These are phyloP conservation scores for Pagrus major DNA, from an alignment of 2,113 vertebrate species.

Conservation along the genomic window DNA sequence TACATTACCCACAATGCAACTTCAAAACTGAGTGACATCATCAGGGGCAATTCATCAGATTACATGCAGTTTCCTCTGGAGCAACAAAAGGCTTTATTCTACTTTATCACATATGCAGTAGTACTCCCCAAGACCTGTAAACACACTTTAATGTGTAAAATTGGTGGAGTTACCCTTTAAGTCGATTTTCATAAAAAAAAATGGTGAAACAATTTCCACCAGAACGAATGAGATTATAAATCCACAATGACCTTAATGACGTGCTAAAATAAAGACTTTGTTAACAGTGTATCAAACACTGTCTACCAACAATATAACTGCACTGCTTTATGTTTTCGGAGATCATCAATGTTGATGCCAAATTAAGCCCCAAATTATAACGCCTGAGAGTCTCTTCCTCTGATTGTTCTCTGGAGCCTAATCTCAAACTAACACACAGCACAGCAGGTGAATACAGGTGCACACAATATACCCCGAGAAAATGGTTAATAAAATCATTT, in stretches of 20 bases:
- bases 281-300: background rate
- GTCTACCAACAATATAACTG: background rate
- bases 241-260: background rate
- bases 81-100: too few species aligned
- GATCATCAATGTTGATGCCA: background rate
- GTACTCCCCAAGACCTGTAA: too few species aligned
- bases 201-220: background rate
- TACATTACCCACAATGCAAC: too few species aligned
- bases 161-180: too few species aligned
- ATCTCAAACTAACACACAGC: conserved; percentile 7
- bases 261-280: background rate
- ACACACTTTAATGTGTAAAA: too few species aligned
- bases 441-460: background rate
- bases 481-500: conserved; percentile 4
- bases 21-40: too few species aligned
- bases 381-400: background rate
- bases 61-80: too few species aligned
- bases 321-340: background rate
- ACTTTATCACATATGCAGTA: too few species aligned
- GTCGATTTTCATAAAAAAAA: background rate
- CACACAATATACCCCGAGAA: background rate
- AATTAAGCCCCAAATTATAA: conserved; percentile 3
- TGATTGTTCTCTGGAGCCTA: background rate
- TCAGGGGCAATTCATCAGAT: too few species aligned
- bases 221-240: background rate